phyloP scores from a whole-genome alignment of 2,888 invertebrate genomes.

The Drosophila cognata region DNA sequence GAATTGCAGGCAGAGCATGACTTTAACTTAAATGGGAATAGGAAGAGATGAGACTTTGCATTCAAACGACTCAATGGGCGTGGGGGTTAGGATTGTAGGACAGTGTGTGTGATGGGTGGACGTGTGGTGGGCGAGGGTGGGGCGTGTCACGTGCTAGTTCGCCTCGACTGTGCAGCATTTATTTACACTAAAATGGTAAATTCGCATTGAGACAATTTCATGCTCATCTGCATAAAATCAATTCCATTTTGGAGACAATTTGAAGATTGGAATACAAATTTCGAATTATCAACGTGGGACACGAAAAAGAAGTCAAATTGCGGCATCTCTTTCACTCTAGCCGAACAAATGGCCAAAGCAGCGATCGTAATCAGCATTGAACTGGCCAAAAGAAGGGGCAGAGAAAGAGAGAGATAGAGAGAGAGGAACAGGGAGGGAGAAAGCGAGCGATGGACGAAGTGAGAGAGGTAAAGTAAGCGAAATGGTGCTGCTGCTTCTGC shows the following conservation, averaged over 20 bases:
- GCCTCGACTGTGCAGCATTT: slow-evolving; percentile 59
- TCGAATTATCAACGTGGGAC: slow-evolving; percentile 83
- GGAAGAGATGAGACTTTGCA: slow-evolving; percentile 18
- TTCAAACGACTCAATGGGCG: slow-evolving; percentile 1
- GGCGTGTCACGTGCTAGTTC: slow-evolving; percentile 54
- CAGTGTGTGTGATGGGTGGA: not conserved
- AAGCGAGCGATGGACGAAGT: not conserved
- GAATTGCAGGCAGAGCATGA: slow-evolving; percentile 30
- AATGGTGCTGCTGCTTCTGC: slow-evolving; percentile 24
- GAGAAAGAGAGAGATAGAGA: not conserved
- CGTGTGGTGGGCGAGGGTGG: not conserved
- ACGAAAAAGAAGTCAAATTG: slow-evolving; percentile 37
- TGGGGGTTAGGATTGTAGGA: not conserved
- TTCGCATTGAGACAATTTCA: slow-evolving; percentile 83
- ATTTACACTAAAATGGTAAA: slow-evolving; percentile 78
- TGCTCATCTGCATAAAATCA: slow-evolving; percentile 85
- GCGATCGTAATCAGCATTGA: slow-evolving; percentile 80
- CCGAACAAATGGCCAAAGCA: slow-evolving; percentile 56
- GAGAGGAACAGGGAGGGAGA: not conserved
- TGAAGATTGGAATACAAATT: slow-evolving; percentile 85
- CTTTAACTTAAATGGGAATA: slow-evolving; percentile 28
- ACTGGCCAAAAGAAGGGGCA: slow-evolving; percentile 43
- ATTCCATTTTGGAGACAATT: slow-evolving; percentile 85
- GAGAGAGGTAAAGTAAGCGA: slow-evolving; percentile 2
- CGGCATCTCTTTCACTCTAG: slow-evolving; percentile 30